Evolutionary conservation across 1,140 invertebrate genomes (phyloP).

Genomic region (Halictus rubicundus): DNA sequence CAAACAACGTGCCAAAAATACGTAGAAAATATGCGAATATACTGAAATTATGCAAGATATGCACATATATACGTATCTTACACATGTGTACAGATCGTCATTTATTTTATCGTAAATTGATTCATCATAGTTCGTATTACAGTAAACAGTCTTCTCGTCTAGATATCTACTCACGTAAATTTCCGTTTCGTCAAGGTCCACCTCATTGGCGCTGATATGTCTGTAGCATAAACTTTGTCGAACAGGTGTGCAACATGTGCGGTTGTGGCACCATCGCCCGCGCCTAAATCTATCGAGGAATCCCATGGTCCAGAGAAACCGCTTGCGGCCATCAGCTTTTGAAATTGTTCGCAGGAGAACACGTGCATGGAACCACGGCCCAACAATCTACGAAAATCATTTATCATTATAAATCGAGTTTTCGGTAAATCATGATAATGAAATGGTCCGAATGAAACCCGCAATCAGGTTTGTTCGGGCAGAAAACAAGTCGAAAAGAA

Average conservation of each 20-base stretch:
- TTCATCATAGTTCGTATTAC: too few species aligned
- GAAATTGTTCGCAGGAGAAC: conserved; percentile 89
- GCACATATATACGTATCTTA: too few species aligned
- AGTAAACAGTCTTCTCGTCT: too few species aligned
- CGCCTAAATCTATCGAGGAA: conserved; percentile 91
- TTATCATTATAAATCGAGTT: not conserved
- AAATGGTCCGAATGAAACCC: too few species aligned
- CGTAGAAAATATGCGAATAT: too few species aligned
- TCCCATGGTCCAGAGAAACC: conserved; percentile 77
- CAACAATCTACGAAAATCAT: conserved; percentile 84
- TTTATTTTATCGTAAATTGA: too few species aligned
- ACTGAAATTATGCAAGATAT: too few species aligned
- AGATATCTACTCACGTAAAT: conserved; percentile 83
- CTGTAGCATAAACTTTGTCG: conserved; percentile 89
- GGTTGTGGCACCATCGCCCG: conserved; percentile 95
- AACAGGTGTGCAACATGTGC: conserved; percentile 87
- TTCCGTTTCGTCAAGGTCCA: conserved; percentile 86
- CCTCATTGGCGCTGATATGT: conserved; percentile 92
- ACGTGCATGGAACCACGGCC: conserved; percentile 96
- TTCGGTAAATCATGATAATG: too few species aligned
- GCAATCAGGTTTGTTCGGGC: too few species aligned
- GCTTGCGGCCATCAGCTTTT: conserved; percentile 82
- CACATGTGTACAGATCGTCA: too few species aligned
- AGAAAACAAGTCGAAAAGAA: too few species aligned
- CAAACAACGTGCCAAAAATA: too few species aligned